These are phyloP conservation scores for Ooceraea biroi DNA, from an alignment of 1,140 invertebrate genomes.

Conservation along the genomic window DNA sequence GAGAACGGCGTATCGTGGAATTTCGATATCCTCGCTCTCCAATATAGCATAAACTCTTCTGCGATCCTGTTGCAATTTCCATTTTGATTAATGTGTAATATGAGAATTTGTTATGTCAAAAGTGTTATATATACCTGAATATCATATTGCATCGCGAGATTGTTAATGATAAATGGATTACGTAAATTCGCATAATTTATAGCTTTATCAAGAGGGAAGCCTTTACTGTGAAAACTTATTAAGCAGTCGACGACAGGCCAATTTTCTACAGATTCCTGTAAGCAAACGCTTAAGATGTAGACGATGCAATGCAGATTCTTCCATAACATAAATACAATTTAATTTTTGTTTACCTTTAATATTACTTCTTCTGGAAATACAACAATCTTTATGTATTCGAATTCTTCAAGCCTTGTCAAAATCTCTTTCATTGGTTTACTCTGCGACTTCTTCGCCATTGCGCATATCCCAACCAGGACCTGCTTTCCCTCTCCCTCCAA, in stretches of 20 bases:
- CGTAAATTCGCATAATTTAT: constrained; percentile 97
- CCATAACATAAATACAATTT: neutral
- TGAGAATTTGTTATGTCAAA: constrained; percentile 13
- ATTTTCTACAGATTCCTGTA: constrained; percentile 97
- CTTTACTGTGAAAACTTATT: constrained; percentile 99
- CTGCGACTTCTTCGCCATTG: constrained; percentile 99
- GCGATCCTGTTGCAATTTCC: constrained; percentile 89
- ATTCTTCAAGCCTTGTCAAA: constrained; percentile 96
- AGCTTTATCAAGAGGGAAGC: constrained; percentile 99
- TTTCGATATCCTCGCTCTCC: constrained; percentile 97
- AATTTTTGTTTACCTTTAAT: constrained; percentile 89
- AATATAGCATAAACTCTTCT: constrained; percentile 98
- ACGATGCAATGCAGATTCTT: neutral
- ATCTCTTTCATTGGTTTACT: constrained; percentile 99
- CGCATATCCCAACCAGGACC: constrained; percentile 98
- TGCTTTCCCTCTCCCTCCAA: constrained; percentile 91
- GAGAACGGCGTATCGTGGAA: constrained; percentile 98
- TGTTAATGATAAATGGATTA: constrained; percentile 99
- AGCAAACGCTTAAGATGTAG: constrained; percentile 56
- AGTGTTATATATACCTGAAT: constrained; percentile 90
- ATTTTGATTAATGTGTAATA: constrained; percentile 6
- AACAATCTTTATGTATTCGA: constrained; percentile 97
- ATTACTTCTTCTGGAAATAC: constrained; percentile 98
- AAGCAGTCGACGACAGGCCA: constrained; percentile 99
- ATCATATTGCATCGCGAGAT: constrained; percentile 99